phyloP scores from a whole-genome alignment of 2,888 invertebrate species.

The Molanna angustata region DNA sequence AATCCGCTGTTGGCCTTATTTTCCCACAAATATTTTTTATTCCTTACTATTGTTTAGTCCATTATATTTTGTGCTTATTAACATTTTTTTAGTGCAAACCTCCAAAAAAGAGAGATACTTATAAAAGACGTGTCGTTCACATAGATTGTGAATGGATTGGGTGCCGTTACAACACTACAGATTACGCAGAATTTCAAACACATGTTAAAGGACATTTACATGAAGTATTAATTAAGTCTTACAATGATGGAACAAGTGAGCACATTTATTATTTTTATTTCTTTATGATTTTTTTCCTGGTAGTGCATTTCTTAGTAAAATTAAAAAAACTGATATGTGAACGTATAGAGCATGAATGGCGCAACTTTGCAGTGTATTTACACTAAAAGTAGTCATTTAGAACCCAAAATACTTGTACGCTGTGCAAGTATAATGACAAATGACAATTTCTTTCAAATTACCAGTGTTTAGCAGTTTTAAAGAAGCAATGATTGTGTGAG shows the following conservation, averaged over 20 bases:
- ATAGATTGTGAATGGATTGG: slow-evolving; percentile 60
- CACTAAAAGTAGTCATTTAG: not conserved
- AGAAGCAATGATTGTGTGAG: too few species aligned
- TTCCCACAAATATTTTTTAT: too few species aligned
- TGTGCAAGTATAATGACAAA: too few species aligned
- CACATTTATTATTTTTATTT: not conserved
- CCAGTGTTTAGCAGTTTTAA: too few species aligned
- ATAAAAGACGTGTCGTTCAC: slow-evolving; percentile 32
- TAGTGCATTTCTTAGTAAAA: not conserved
- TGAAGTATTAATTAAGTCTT: slow-evolving; percentile 43
- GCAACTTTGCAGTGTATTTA: not conserved
- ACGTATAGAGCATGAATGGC: not conserved
- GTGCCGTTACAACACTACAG: slow-evolving; percentile 44
- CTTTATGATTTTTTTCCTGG: not conserved
- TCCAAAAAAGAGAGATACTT: slow-evolving; percentile 2
- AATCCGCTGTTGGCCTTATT: too few species aligned
- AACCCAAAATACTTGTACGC: too few species aligned
- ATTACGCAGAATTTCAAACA: slow-evolving; percentile 53
- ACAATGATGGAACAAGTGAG: slow-evolving; percentile 22
- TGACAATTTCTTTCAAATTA: too few species aligned
- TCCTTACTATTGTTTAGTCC: too few species aligned
- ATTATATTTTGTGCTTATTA: too few species aligned
- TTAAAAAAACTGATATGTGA: too few species aligned
- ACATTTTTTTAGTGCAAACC: too few species aligned
- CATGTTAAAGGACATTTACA: slow-evolving; percentile 57